phyloP scores from a whole-genome alignment of 1,140 invertebrate species.

The Temnothorax curvispinosus region DNA sequence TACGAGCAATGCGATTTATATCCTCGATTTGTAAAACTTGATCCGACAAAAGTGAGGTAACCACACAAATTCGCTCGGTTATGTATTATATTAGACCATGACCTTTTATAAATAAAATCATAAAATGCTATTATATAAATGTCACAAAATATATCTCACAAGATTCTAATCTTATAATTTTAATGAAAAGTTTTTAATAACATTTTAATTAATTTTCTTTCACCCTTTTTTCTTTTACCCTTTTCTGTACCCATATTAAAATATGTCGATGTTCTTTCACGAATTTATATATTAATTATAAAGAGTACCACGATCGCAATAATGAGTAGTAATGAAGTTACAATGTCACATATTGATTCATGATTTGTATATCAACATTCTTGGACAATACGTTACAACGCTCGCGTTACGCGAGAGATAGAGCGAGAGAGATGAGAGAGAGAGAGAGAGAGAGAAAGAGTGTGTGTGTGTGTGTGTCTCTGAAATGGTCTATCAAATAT shows the following conservation, averaged over 20 bases:
- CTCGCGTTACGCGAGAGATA: background rate
- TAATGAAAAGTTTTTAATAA: too few species aligned
- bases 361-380: background rate
- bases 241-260: background rate
- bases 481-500: constrained; percentile 53
- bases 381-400: background rate
- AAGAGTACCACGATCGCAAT: background rate
- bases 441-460: background rate
- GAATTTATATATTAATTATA: background rate
- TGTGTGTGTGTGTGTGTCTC: too few species aligned
- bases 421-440: background rate
- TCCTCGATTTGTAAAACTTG: constrained; percentile 28
- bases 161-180: too few species aligned
- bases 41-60: constrained; percentile 4
- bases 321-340: constrained; percentile 18
- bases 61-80: background rate
- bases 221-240: too few species aligned
- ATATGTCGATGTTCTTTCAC: background rate
- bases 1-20: constrained; percentile 19
- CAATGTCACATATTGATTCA: background rate
- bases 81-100: background rate
- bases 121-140: too few species aligned
- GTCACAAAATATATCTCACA: too few species aligned
- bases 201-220: too few species aligned
- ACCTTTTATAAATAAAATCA: background rate